Evolutionary conservation across 2,113 vertebrate species (phyloP), one percentile per base, ranked within the genome.

Genomic region (Pedionomus torquatus): DNA sequence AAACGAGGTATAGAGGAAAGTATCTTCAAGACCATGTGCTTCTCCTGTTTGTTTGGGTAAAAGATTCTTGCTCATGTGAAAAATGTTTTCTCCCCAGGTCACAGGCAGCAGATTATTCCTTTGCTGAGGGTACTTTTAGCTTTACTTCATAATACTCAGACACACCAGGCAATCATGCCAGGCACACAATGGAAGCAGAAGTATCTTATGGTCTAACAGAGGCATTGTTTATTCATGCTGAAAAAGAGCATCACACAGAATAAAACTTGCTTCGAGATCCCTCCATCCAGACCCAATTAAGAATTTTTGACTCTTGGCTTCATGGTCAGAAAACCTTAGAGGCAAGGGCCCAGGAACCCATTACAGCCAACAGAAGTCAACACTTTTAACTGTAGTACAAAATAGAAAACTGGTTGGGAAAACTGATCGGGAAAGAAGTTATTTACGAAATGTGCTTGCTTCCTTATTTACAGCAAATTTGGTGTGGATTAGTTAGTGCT

Each of bases 221-320:
- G 16, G 13, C 55, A 70, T 28, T 90, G 90, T 63, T 90, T 70
- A 92, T 74, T 86, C 85, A 83, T 46, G 68, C 51, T 71, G 80
- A 75, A 96, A 90, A 97, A 92, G 57, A 58, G 44, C 54, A 94
- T 55, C 55, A 64, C 85, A 41, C 39, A 77, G 64, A 81, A 75
- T 11, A 95, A 66, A 69, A 64, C 23, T 92, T 92, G 79, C 93
- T 93, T 61, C 3, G 24, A 82, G 69, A 57, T 75, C 85, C 23
- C 79, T 87, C 68, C 31, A 37, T 41, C 80, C 69, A 92, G 31
- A 81, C 66, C 87, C 61, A 48, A 21, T 93, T 51, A 43, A 76
- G 88, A 37, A 57, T 71, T 78, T 87, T 77, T 89, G 74, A 66
- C 64, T 75, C 58, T 48, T 33, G 21, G 37, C 94, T 95, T 78